phyloP scores from a whole-genome alignment of 2,797 vertebrate genomes.

The Mus minutoides region DNA sequence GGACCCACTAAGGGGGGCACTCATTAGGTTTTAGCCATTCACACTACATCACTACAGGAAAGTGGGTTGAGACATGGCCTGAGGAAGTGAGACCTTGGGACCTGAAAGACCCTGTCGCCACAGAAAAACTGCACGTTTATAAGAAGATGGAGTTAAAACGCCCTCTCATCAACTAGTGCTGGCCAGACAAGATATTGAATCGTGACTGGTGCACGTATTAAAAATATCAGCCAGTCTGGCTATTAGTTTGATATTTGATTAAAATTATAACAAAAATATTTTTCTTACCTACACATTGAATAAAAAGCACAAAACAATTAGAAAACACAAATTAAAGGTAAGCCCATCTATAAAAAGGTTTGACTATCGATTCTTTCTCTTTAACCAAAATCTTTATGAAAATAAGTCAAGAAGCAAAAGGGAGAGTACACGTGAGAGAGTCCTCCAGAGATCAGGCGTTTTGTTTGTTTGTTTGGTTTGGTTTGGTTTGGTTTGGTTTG shows the following conservation, averaged over 20 bases:
- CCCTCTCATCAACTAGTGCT: neutral
- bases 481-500: neutral
- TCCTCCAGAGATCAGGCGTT: neutral
- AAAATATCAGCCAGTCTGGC: slow-evolving; percentile 25
- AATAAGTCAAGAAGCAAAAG: slow-evolving; percentile 5
- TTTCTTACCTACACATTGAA: slow-evolving; percentile 47
- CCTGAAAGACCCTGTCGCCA: neutral
- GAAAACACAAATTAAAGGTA: slow-evolving; percentile 36
- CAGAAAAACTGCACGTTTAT: neutral
- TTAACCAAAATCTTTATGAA: slow-evolving; percentile 59
- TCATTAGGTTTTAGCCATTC: neutral
- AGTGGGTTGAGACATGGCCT: neutral
- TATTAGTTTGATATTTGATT: slow-evolving; percentile 22
- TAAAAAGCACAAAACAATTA: slow-evolving; percentile 54
- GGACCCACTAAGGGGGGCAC: neutral
- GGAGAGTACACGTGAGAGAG: slow-evolving; percentile 2
- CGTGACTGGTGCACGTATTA: neutral
- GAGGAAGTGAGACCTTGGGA: neutral
- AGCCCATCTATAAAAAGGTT: slow-evolving; percentile 7
- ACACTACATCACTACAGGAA: neutral
- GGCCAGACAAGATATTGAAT: neutral
- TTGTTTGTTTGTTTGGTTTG: neutral
- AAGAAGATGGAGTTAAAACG: neutral
- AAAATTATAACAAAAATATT: slow-evolving; percentile 36
- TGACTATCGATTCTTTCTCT: slow-evolving; percentile 25